Conservation (phyloP, 1,140 invertebrate genomes). For the Bacillus rossius region DNA sequence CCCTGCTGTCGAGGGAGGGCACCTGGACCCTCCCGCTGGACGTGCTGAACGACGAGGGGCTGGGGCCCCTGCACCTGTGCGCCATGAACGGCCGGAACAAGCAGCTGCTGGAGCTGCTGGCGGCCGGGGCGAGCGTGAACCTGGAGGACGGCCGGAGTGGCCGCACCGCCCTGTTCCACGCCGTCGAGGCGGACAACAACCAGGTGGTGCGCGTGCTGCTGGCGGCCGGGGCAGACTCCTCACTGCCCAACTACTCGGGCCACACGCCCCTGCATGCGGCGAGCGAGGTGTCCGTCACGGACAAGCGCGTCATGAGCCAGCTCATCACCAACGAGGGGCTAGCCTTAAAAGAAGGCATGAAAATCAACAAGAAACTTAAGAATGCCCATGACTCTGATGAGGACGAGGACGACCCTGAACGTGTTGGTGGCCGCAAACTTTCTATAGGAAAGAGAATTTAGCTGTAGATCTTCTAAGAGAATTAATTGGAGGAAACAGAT, state of each 20-base stretch:
- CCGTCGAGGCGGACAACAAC: constrained; percentile 27
- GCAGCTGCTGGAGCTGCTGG: constrained; percentile 25
- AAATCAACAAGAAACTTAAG: no score
- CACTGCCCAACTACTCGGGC: constrained; percentile 30
- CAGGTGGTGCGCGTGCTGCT: constrained; percentile 24
- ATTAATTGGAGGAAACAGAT: no score
- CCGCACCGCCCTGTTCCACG: constrained; percentile 37
- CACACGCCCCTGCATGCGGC: constrained; percentile 22
- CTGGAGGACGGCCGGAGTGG: constrained; percentile 33
- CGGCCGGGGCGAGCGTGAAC: constrained; percentile 27
- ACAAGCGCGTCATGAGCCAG: neutral
- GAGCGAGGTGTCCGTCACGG: neutral
- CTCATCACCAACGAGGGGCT: no score
- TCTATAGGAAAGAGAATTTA: no score
- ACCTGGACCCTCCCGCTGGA: neutral
- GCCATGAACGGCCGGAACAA: constrained; percentile 20
- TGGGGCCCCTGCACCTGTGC: constrained; percentile 34
- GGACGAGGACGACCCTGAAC: no score
- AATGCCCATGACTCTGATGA: no score
- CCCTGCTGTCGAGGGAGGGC: neutral
- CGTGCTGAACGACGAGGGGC: constrained; percentile 22
- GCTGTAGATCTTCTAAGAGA: no score
- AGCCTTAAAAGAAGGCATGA: no score
- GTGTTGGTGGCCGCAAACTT: no score
- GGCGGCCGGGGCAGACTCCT: constrained; percentile 25